Conservation (phyloP, 2,113 vertebrate genomes). For the Saiga tatarica region DNA sequence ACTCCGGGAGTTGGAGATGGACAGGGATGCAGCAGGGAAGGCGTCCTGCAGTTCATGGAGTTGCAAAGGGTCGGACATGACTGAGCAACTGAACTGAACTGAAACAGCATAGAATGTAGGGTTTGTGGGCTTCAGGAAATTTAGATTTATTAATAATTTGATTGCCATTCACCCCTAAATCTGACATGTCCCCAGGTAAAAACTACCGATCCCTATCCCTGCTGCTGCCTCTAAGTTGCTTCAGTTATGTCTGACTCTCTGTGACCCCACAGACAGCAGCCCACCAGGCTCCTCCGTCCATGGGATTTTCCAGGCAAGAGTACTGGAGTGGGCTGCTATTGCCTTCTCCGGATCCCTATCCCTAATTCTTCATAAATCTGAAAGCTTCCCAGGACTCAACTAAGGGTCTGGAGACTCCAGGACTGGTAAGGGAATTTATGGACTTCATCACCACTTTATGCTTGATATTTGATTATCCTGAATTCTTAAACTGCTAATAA, state of each 20-base stretch:
- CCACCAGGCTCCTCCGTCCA: too few species aligned
- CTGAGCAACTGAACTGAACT: background rate
- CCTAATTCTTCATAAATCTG: background rate
- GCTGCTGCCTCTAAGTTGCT: too few species aligned
- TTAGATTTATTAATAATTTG: background rate
- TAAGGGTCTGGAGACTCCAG: background rate
- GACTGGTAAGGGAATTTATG: background rate
- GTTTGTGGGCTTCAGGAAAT: background rate
- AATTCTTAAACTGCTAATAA: background rate
- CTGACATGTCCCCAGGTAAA: background rate
- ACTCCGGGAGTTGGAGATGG: background rate
- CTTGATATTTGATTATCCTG: background rate
- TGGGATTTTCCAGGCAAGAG: too few species aligned
- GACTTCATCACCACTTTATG: background rate
- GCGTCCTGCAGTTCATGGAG: background rate
- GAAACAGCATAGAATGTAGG: background rate
- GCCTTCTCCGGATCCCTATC: background rate
- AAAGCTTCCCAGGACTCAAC: background rate
- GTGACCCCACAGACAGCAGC: too few species aligned
- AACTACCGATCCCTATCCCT: background rate
- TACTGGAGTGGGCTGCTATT: too few species aligned
- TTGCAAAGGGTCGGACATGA: background rate
- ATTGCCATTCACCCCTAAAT: background rate
- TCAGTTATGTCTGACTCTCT: too few species aligned
- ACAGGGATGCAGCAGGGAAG: background rate